Evolutionary conservation across 2,888 invertebrate species (phyloP).

Genomic region (Aphidius colemani): DNA sequence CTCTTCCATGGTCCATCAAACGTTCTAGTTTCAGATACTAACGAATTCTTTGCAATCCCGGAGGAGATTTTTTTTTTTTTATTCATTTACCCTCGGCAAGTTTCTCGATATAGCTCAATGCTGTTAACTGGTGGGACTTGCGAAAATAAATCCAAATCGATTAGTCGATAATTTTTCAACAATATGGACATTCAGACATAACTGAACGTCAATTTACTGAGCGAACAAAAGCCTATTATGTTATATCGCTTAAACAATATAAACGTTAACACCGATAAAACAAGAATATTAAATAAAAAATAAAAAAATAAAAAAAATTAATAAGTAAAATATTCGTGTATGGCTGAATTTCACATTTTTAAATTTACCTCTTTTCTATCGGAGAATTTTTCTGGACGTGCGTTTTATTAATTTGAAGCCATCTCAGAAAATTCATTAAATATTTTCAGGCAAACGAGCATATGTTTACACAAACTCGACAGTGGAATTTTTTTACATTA

Average conservation of each 20-base stretch:
- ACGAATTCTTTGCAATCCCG: conserved; percentile 32
- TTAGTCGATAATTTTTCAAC: background rate
- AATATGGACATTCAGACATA: background rate
- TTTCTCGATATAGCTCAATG: background rate
- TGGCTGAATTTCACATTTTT: conserved; percentile 22
- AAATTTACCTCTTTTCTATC: conserved; percentile 38
- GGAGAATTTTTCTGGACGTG: conserved; percentile 38
- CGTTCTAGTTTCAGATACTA: conserved; percentile 12
- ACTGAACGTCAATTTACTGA: background rate
- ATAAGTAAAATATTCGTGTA: conserved; percentile 53
- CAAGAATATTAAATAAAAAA: conserved; percentile 1
- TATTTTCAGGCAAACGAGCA: conserved; percentile 13
- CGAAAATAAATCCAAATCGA: conserved; percentile 16
- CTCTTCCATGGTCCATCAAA: background rate
- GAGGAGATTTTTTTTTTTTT: background rate
- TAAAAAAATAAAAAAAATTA: conserved; percentile 45
- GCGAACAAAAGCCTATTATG: background rate
- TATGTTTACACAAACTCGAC: conserved; percentile 12
- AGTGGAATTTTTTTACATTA: conserved; percentile 19
- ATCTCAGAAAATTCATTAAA: conserved; percentile 37
- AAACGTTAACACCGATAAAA: background rate
- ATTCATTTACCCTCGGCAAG: background rate
- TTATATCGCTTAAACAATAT: background rate
- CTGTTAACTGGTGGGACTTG: background rate
- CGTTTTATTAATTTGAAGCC: conserved; percentile 15